A percentile compares a stretch with the other conserved stretches of the same genome.
phyloP scores from a whole-genome alignment of 2,888 invertebrate species.

The Melitaea athalia region DNA sequence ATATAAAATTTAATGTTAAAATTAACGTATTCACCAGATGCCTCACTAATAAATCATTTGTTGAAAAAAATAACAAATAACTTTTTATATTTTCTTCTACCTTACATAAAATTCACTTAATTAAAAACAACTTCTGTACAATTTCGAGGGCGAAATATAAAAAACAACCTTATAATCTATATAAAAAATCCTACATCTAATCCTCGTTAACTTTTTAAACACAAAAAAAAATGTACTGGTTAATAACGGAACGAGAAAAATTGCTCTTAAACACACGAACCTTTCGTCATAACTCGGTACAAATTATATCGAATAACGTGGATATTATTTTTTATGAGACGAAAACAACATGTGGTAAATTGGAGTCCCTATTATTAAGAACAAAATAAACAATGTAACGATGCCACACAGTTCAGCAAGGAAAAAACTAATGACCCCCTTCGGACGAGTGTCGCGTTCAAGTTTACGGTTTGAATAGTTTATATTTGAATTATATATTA shows the following conservation, averaged over 20 bases:
- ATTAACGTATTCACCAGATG: constrained; percentile 1
- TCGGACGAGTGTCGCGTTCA: constrained; percentile 61
- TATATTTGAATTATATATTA: constrained; percentile 37
- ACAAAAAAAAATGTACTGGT: constrained; percentile 63
- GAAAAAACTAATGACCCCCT: constrained; percentile 64
- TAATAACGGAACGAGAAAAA: constrained; percentile 70
- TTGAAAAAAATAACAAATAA: not conserved
- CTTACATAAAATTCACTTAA: constrained; percentile 18
- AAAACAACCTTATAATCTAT: constrained; percentile 3
- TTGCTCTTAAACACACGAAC: constrained; percentile 73
- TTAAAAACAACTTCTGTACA: constrained; percentile 19
- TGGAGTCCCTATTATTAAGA: constrained; percentile 66
- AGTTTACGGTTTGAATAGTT: constrained; percentile 58
- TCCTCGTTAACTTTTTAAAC: constrained; percentile 37
- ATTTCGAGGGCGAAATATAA: constrained; percentile 10
- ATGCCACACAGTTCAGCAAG: constrained; percentile 56
- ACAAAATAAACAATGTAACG: constrained; percentile 74
- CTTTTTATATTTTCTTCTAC: not conserved
- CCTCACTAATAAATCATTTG: not conserved
- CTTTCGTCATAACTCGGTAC: constrained; percentile 72
- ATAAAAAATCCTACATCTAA: constrained; percentile 32
- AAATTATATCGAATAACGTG: constrained; percentile 79
- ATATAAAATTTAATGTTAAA: not conserved
- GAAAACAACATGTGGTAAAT: constrained; percentile 78
- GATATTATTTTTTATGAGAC: constrained; percentile 73